Base-by-base conservation (phyloP, 2,113 vertebrate genomes). In the Chaetorhynchus papuensis region DNA sequence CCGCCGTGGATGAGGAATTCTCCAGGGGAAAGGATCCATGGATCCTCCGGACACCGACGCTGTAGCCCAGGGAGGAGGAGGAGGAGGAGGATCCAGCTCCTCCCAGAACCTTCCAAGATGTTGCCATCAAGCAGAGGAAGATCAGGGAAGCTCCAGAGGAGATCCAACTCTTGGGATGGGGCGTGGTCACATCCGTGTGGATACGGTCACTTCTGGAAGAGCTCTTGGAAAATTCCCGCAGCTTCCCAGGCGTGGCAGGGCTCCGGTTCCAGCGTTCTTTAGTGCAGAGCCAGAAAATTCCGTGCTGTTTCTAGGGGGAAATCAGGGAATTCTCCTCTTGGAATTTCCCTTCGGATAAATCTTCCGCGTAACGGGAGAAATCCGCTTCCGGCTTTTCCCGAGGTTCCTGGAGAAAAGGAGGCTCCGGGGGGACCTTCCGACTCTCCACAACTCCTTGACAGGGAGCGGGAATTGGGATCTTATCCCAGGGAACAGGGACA, bases 171-270 rank as follows among this genome's bases (percentile, higher is more conserved):
- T 16, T 28, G 39, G 53, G 15, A 2, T 3, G 5, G 52, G 47
- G 4, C 0, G 0, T 2, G 1, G 3, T 21, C 13, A 3, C 14
- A 4, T 45, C 60, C 11, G 0, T 15, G 2, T 26, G 63, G 47
- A 14, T 31, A 3, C 4, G 47, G 31, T 35, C 10, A 4, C 2
- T 27, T 6, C 11, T 39, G 6, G n/a, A n/a, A 3, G 3, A 47
- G 11, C 28, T 60, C 13, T 15, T 16, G 35, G 12, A 52, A 26
- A 20, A 6, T 26, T 33, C 1, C 15, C 2, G 28, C 10, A 11
- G 65, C 33, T 65, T 39, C 26, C 18, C 16, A 9, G 20, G 50
- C 1, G 0, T 1, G 37, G 72, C 20, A 10, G 15, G 39, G 33
- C 22, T 53, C 27, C 13, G 24, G 1, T 37, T 20, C 44, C 20